phyloP scores from a whole-genome alignment of 2,797 vertebrate species.

The Oceanodroma leucorhoa region DNA sequence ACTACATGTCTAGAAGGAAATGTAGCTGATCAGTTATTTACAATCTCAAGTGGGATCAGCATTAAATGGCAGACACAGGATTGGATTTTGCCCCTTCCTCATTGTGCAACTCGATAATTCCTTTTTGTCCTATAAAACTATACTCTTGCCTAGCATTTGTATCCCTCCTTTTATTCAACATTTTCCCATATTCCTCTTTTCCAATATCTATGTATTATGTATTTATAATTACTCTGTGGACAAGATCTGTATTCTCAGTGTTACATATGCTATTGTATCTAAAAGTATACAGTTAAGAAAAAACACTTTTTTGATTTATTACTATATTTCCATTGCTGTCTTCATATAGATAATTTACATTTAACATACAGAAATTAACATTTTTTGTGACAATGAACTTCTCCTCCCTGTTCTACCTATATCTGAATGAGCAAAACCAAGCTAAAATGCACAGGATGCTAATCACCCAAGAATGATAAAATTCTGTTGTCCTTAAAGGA shows the following conservation, averaged over 20 bases:
- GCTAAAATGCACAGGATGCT: background rate
- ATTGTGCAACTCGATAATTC: background rate
- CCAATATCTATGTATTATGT: background rate
- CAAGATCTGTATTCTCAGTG: background rate
- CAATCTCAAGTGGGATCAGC: background rate
- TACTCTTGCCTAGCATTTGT: background rate
- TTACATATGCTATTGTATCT: background rate
- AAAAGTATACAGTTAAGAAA: background rate
- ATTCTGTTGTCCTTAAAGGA: background rate
- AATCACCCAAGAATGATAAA: background rate
- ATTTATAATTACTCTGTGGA: background rate
- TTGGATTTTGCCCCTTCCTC: background rate
- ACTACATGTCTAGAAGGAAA: background rate
- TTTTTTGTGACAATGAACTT: background rate
- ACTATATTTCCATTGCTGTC: background rate
- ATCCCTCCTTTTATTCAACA: background rate
- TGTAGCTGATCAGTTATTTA: background rate
- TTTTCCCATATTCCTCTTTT: background rate
- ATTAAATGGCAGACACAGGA: background rate
- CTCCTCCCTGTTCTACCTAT: background rate
- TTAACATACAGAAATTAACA: background rate
- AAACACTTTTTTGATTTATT: background rate
- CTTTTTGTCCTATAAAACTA: background rate
- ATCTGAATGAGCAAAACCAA: background rate
- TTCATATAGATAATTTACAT: background rate